Evolutionary conservation across 2,797 vertebrate genomes (phyloP).

Genomic region (Gadopsis bispinosus): DNA sequence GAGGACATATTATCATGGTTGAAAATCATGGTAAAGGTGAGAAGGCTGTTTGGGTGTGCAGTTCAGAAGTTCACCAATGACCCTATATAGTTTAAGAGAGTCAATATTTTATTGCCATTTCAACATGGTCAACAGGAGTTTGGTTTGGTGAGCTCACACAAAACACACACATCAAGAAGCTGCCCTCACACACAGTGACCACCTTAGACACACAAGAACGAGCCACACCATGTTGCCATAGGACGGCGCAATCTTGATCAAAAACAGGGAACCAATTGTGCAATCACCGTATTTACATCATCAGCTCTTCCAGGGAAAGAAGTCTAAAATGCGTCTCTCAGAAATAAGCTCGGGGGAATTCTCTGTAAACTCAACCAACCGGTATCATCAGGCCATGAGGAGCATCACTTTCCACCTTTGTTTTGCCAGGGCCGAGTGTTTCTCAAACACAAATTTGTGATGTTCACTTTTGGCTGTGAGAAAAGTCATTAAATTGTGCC

Average conservation of each 20-base stretch:
- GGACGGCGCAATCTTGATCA: too few species aligned
- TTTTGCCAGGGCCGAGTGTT: not conserved
- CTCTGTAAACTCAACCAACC: slow-evolving; percentile 9
- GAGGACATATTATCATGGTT: not conserved
- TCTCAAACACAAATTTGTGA: not conserved
- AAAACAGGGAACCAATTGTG: not conserved
- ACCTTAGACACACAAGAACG: too few species aligned
- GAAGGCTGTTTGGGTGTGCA: not conserved
- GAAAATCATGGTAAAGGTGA: not conserved
- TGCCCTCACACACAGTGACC: too few species aligned
- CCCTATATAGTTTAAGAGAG: too few species aligned
- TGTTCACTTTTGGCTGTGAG: not conserved
- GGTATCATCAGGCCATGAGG: not conserved
- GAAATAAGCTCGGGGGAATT: not conserved
- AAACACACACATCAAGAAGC: too few species aligned
- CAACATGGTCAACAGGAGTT: too few species aligned
- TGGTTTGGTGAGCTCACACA: too few species aligned
- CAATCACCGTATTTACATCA: not conserved
- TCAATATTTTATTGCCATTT: too few species aligned
- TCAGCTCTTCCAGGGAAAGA: not conserved
- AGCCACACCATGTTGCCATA: too few species aligned
- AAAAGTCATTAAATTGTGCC: not conserved
- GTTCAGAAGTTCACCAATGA: not conserved
- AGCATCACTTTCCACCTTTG: not conserved
- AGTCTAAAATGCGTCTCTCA: not conserved